These are phyloP conservation scores for Pituophis catenifer DNA, from an alignment of 2,113 vertebrate genomes.

Conservation along the genomic window DNA sequence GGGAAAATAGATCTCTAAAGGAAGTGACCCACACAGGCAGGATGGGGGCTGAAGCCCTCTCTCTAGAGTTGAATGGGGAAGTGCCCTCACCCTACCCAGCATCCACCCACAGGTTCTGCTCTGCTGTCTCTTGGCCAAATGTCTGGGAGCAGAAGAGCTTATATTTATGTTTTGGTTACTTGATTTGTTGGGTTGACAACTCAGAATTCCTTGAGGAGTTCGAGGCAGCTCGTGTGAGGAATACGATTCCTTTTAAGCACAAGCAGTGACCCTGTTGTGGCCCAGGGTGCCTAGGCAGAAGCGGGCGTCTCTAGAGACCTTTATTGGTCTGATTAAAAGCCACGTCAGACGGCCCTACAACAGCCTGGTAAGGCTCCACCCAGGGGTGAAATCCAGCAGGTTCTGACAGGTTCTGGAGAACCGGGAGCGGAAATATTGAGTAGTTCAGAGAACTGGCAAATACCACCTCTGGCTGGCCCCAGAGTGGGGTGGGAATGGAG, in stretches of 20 bases:
- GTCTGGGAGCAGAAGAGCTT: not conserved
- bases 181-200: not conserved
- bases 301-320: too few relatives aligned
- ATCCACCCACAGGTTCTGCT: not conserved
- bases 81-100: not conserved
- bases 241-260: fast-evolving
- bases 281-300: too few relatives aligned
- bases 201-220: not conserved
- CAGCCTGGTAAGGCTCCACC: too few relatives aligned
- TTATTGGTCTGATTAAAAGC: too few relatives aligned
- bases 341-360: too few relatives aligned
- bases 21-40: not conserved
- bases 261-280: not conserved
- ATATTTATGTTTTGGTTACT: not conserved
- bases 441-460: too few relatives aligned
- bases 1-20: not conserved
- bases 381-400: too few relatives aligned
- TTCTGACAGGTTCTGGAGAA: too few relatives aligned
- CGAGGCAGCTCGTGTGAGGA: not conserved
- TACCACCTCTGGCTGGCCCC: too few relatives aligned
- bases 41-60: not conserved
- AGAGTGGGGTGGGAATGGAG: too few relatives aligned
- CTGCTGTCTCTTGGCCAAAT: not conserved
- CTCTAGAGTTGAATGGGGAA: not conserved
- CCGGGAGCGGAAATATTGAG: too few relatives aligned